Conservation (phyloP, 2,113 vertebrate species). For the Fulmarus glacialis region DNA sequence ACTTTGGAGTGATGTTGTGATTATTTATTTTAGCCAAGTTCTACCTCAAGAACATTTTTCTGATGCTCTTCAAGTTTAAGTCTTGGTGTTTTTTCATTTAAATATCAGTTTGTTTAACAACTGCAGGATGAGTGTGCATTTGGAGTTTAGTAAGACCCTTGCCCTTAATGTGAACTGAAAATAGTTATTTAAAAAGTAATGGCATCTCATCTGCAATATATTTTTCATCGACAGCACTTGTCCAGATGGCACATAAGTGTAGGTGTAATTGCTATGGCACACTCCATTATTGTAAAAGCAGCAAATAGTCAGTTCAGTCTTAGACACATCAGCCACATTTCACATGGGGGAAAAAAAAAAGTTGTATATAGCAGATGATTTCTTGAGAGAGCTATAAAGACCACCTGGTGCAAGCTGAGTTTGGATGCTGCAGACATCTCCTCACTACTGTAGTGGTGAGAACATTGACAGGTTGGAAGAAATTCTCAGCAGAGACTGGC, state of each 20-base stretch:
- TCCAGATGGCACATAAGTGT: neutral
- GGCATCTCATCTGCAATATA: neutral
- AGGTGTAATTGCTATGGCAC: neutral
- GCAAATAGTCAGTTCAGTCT: neutral
- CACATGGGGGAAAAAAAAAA: neutral
- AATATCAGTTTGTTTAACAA: neutral
- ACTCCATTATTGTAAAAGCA: neutral
- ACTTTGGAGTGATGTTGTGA: neutral
- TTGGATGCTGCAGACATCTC: neutral
- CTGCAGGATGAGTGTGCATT: neutral
- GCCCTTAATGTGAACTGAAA: neutral
- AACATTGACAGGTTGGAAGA: neutral
- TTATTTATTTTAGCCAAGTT: neutral
- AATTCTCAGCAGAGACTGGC: neutral
- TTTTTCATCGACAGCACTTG: slow-evolving; percentile 17
- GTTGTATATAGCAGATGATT: neutral
- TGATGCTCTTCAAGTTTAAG: neutral
- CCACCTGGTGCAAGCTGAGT: neutral
- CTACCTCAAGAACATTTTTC: neutral
- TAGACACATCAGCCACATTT: neutral
- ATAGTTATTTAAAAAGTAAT: neutral
- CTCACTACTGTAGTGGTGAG: neutral
- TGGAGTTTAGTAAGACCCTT: neutral
- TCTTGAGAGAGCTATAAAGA: neutral
- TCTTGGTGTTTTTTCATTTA: neutral